phyloP scores from a whole-genome alignment of 2,113 vertebrate genomes.

The Mesembrinibis cayennensis region DNA sequence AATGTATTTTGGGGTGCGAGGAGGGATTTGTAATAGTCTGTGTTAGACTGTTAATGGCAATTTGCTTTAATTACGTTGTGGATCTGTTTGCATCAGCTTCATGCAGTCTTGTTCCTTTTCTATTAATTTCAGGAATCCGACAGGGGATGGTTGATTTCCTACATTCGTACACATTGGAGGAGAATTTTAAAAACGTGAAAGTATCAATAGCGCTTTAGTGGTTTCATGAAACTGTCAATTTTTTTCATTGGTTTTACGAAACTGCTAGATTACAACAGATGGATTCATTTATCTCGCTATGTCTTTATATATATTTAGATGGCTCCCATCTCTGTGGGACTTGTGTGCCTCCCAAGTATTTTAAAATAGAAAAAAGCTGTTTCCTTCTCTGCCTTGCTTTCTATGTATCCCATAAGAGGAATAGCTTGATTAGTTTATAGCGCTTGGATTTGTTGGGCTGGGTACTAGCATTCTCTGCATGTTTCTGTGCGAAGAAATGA shows the following conservation, averaged over 20 bases:
- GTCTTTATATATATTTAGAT: neutral
- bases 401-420: neutral
- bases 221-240: neutral
- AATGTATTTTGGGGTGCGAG: neutral
- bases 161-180: neutral
- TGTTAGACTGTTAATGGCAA: neutral
- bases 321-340: neutral
- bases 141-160: neutral
- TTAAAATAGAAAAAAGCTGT: slow-evolving; percentile 42
- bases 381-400: neutral
- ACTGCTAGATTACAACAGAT: slow-evolving; percentile 22
- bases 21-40: neutral
- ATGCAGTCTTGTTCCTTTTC: neutral
- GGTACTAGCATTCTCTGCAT: neutral
- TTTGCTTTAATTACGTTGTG: neutral
- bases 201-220: neutral
- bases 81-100: neutral
- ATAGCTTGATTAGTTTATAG: neutral
- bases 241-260: slow-evolving; percentile 1
- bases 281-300: slow-evolving; percentile 2
- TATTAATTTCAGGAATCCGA: neutral
- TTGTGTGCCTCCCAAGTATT: slow-evolving; percentile 13
- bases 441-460: neutral
- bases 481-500: neutral
- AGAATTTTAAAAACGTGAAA: neutral